A percentile compares a stretch with the other conserved stretches of the same genome.
Evolutionary conservation across 2,797 vertebrate species (phyloP).

Genomic region (Cheirogaleus major): DNA sequence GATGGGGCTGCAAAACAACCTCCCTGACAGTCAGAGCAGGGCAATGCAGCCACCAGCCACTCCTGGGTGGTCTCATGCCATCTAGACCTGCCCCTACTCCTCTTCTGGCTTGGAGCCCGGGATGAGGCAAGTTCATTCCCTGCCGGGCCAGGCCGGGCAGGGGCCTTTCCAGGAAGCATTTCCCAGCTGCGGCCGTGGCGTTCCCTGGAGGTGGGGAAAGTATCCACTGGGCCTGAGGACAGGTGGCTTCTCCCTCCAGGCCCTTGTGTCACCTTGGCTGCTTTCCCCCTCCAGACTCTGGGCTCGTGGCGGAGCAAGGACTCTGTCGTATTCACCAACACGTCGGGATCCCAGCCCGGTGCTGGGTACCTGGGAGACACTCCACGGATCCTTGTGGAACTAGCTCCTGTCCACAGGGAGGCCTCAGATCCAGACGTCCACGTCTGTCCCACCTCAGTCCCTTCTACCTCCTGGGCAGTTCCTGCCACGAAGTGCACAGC

Average conservation of each 20-base stretch:
- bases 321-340: neutral
- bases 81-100: neutral
- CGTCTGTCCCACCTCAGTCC: neutral
- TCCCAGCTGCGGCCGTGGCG: neutral
- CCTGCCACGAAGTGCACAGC: neutral
- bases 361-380: neutral
- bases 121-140: neutral
- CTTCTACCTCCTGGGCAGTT: neutral
- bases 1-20: neutral
- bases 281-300: neutral
- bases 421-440: rapidly evolving
- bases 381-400: neutral
- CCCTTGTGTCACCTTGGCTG: neutral
- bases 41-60: neutral
- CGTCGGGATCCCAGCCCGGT: neutral
- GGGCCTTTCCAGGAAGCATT: neutral
- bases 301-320: neutral
- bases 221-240: neutral
- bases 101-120: neutral
- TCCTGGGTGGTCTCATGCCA: neutral
- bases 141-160: neutral
- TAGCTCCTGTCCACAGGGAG: neutral
- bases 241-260: neutral
- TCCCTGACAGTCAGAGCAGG: neutral
- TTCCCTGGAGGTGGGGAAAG: neutral